Conservation (phyloP, 2,797 vertebrate genomes). For the Siniperca obscura region DNA sequence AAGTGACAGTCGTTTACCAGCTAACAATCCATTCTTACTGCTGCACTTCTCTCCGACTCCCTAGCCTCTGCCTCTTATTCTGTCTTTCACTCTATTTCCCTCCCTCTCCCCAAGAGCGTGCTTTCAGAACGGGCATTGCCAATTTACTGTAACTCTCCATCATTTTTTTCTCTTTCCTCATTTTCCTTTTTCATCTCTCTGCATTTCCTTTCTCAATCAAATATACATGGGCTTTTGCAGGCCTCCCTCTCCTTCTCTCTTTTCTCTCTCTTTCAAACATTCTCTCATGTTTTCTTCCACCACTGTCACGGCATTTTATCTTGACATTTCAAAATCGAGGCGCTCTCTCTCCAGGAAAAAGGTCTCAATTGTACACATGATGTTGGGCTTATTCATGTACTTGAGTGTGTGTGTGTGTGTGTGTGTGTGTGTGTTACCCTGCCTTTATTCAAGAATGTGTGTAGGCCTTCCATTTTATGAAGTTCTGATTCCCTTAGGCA, state of each 20-base stretch:
- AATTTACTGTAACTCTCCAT: conserved; percentile 77
- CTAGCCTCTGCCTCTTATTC: conserved; percentile 65
- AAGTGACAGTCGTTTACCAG: conserved; percentile 83
- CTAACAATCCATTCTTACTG: conserved; percentile 74
- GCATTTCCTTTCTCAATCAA: conserved; percentile 76
- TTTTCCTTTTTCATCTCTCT: conserved; percentile 67
- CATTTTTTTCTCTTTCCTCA: conserved; percentile 65
- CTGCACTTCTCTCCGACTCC: conserved; percentile 59
- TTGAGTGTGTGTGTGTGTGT: conserved; percentile 37
- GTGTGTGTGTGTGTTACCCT: conserved; percentile 34
- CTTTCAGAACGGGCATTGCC: conserved; percentile 67
- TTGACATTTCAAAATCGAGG: conserved; percentile 77
- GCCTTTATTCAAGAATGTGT: conserved; percentile 61
- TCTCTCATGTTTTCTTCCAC: conserved; percentile 70
- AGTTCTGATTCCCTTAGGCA: conserved; percentile 58
- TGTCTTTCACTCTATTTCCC: conserved; percentile 49
- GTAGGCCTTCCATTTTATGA: conserved; percentile 63
- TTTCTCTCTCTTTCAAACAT: conserved; percentile 53
- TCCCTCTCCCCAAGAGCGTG: conserved; percentile 57
- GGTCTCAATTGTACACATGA: conserved; percentile 74
- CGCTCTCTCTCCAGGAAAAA: conserved; percentile 61
- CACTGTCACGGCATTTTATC: conserved; percentile 71
- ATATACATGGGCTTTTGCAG: conserved; percentile 47
- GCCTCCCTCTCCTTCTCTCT: conserved; percentile 15
- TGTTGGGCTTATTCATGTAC: conserved; percentile 58